Base-by-base conservation (phyloP, 2,113 vertebrate species). In the Actinemys pallida region DNA sequence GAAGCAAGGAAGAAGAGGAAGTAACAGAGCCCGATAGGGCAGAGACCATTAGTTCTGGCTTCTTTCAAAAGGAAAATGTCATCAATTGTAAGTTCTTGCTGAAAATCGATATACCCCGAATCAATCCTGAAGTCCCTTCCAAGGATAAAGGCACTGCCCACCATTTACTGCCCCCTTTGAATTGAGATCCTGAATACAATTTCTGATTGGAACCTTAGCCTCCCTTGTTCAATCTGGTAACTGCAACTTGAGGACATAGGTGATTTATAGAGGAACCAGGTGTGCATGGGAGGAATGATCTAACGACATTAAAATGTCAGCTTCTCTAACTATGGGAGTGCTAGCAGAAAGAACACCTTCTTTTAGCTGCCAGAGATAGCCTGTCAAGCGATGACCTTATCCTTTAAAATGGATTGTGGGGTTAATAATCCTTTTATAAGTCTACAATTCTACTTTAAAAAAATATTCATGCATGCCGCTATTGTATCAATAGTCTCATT, bases 331-430 rank as follows among this genome's bases (percentile, higher is more conserved):
- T 81, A 57, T 81, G 78, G 81, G 85, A 89, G 89, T 47, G 62
- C 69, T 92, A 88, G 24, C 94, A 93, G 87, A 86, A 75, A 93
- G 87, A 86, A 75, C 84, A 83, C 65, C 81, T 62, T 76, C 84
- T 91, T 96, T 93, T 89, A 3, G 0, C 84, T 94, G 88, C 94
- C 94, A 93, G 39, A 78, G 75, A 45, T 80, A 93, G 19, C n/a
- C 35, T 24, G 69, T 76, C 88, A 81, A 84, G 65, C 81, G 82
- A 47, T 2, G 1, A 56, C 91, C 94, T 93, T 39, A 86, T 52
- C 81, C 82, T 81, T 62, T 52, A 35, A 50, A 35, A 39, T 49
- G 50, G 7, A 1, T 29, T 90, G 53, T 24, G 17, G 25, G 35
- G 25, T 53, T 53, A 81, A 39, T 39, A 39, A 72, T 39, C 78